Percentiles rank a stretch among this genome's conserved stretches.
These are phyloP conservation scores for Drosophila neotestacea DNA, from an alignment of 2,888 invertebrate species.

Conservation along the genomic window DNA sequence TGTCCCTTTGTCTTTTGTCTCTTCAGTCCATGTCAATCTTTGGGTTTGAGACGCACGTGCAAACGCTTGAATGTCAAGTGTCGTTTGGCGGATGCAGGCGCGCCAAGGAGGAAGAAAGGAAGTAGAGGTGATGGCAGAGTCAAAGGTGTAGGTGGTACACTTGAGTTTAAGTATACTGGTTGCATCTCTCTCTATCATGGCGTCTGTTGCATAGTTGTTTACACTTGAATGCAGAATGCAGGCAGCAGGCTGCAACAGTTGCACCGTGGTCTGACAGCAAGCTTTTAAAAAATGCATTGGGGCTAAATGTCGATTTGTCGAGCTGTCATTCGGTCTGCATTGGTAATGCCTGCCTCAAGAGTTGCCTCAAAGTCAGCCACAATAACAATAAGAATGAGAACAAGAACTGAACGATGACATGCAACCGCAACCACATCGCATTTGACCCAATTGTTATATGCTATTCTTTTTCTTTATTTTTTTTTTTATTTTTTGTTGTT, in stretches of 20 bases:
- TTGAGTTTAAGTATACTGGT: constrained; percentile 27
- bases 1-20: neutral
- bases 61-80: constrained; percentile 68
- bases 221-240: constrained; percentile 37
- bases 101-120: constrained; percentile 22
- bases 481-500: neutral
- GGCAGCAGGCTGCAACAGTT: constrained; percentile 37
- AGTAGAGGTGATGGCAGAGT: neutral
- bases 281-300: constrained; percentile 31
- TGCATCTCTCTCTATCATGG: constrained; percentile 19
- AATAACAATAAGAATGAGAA: neutral
- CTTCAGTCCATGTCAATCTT: constrained; percentile 33
- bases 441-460: constrained; percentile 57
- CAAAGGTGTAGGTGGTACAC: constrained; percentile 29
- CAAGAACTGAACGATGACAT: constrained; percentile 27
- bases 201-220: constrained; percentile 46
- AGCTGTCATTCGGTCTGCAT: constrained; percentile 39
- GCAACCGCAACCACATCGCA: constrained; percentile 33
- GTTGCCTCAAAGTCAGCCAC: neutral
- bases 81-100: constrained; percentile 57
- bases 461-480: neutral
- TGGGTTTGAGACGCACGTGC: constrained; percentile 53
- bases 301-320: constrained; percentile 42
- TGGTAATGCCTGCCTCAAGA: constrained; percentile 20
- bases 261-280: constrained; percentile 50